Conservation (phyloP, 2,113 vertebrate species). For the Pygoscelis antarcticus region DNA sequence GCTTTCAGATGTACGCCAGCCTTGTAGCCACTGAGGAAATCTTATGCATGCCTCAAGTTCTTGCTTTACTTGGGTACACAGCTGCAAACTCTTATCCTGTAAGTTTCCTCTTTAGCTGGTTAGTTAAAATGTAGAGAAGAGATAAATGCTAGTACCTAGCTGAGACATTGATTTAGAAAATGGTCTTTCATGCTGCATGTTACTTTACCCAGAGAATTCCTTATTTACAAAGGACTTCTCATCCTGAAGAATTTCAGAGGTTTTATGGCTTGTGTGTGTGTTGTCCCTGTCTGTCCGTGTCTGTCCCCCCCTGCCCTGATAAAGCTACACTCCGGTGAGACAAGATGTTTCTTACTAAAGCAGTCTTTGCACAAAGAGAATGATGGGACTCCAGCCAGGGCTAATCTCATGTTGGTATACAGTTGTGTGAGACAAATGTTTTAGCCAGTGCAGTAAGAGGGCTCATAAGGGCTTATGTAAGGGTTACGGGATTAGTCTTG, state of each 20-base stretch:
- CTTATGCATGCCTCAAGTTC: not conserved
- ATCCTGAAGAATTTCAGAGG: not conserved
- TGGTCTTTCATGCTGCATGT: not conserved
- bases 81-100: not conserved
- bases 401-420: not conserved
- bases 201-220: not conserved
- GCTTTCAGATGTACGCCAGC: not conserved
- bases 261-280: not conserved
- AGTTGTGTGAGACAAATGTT: not conserved
- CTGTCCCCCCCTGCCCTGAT: not conserved
- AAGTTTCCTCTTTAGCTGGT: not conserved
- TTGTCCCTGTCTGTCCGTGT: too few relatives aligned
- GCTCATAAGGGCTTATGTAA: not conserved
- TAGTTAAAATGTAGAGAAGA: not conserved
- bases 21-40: not conserved
- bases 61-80: not conserved
- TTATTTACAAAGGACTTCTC: not conserved
- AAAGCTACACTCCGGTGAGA: not conserved
- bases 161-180: not conserved
- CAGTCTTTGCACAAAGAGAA: not conserved
- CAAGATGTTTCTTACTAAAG: not conserved
- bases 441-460: not conserved
- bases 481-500: not conserved
- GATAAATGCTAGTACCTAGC: not conserved
- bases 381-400: not conserved